Percentiles rank a stretch among this genome's conserved stretches.
Conservation (phyloP, 2,113 vertebrate genomes). For the Oncorhynchus keta region DNA sequence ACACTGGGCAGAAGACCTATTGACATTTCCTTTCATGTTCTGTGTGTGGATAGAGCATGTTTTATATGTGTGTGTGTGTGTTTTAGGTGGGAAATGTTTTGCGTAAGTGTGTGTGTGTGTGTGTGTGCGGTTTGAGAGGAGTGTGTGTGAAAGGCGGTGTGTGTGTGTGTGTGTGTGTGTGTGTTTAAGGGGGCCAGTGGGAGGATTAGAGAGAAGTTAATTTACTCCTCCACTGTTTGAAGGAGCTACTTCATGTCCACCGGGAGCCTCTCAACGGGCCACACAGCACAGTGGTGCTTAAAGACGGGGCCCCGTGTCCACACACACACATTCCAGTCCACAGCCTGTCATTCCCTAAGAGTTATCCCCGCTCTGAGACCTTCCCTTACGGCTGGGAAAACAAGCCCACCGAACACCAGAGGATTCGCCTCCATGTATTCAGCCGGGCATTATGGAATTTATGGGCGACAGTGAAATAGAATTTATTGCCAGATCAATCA, state of each 20-base stretch:
- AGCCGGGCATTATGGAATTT: conserved; percentile 70
- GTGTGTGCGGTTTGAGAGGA: conserved; percentile 55
- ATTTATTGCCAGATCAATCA: conserved; percentile 74
- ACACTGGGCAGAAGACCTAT: conserved; percentile 70
- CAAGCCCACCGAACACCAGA: conserved; percentile 56
- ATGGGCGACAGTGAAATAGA: conserved; percentile 62
- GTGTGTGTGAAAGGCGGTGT: no score
- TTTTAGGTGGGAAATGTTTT: conserved; percentile 41
- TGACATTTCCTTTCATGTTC: conserved; percentile 72
- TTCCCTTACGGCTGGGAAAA: conserved; percentile 61
- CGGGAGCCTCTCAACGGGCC: conserved; percentile 60
- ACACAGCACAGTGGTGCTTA: conserved; percentile 68
- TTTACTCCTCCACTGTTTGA: conserved; percentile 86
- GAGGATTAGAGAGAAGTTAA: conserved; percentile 84
- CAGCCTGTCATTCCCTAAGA: conserved; percentile 68
- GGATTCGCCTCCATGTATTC: conserved; percentile 63
- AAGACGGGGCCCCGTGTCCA: conserved; percentile 29
- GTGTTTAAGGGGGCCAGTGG: conserved; percentile 75
- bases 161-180: conserved; percentile 9
- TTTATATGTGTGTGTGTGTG: conserved; percentile 13
- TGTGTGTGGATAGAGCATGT: conserved; percentile 5
- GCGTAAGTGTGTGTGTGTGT: conserved; percentile 78
- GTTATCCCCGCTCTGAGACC: conserved; percentile 72
- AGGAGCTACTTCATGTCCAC: conserved; percentile 82
- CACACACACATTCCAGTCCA: conserved; percentile 61